Evolutionary conservation across 2,888 invertebrate genomes (phyloP).

Genomic region (Hypomecis punctinalis): DNA sequence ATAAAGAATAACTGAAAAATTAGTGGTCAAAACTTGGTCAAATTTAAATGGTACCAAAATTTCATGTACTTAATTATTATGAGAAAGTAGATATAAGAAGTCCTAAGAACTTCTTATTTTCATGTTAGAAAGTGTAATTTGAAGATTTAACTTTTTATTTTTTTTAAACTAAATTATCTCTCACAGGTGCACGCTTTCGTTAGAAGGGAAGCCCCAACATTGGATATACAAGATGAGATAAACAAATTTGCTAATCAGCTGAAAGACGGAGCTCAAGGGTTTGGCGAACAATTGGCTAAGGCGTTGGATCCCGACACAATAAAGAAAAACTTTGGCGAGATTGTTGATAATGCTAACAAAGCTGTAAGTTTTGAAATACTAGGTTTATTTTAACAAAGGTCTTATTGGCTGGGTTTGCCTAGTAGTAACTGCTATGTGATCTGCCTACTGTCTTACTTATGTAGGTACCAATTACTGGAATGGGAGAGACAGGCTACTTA

Average conservation of each 20-base stretch:
- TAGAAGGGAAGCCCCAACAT: conserved; percentile 65
- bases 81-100: no score
- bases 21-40: no score
- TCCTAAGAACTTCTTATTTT: neutral
- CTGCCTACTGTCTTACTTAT: no score
- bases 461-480: no score
- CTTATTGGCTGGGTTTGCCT: no score
- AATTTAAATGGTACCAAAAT: no score
- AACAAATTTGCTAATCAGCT: neutral
- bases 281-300: no score
- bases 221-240: neutral
- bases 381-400: neutral
- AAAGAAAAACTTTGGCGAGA: neutral
- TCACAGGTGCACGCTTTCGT: conserved; percentile 71
- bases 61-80: no score
- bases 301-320: neutral
- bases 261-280: neutral
- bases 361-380: neutral
- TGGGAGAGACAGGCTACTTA: no score
- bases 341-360: neutral
- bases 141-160: neutral
- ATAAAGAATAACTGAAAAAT: no score
- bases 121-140: neutral
- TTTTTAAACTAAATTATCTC: no score
- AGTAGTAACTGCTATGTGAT: no score